Conservation (phyloP, 2,797 vertebrate genomes). For the Anguilla marmorata region DNA sequence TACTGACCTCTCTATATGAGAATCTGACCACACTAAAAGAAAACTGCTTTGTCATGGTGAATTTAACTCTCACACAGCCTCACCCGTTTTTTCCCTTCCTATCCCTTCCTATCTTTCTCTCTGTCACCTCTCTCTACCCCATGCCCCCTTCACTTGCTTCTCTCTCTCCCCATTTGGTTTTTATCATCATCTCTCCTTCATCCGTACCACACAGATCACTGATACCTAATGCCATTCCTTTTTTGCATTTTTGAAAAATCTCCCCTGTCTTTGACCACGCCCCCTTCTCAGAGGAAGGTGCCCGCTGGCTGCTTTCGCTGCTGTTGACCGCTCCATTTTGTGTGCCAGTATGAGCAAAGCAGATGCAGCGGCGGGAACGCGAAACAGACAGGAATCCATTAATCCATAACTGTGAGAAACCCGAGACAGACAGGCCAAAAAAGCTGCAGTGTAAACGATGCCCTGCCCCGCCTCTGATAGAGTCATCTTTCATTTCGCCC, state of each 20-base stretch:
- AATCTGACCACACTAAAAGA: constrained; percentile 43
- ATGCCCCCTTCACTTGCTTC: neutral
- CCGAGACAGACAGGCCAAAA: constrained; percentile 40
- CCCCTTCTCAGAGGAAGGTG: neutral
- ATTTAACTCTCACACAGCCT: constrained; percentile 28
- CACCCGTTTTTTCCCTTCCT: constrained; percentile 48
- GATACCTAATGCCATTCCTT: neutral
- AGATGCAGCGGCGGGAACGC: neutral
- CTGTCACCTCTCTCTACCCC: neutral
- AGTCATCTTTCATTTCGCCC: constrained; percentile 43
- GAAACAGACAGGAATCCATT: constrained; percentile 40
- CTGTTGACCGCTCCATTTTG: neutral
- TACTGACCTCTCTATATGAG: constrained; percentile 44
- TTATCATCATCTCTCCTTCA: neutral
- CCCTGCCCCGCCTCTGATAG: constrained; percentile 39
- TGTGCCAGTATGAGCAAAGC: neutral
- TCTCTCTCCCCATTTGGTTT: constrained; percentile 12
- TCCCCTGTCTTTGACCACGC: neutral
- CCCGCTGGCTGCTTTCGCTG: neutral
- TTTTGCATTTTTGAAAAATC: too few species aligned
- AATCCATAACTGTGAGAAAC: constrained; percentile 29
- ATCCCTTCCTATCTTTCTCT: constrained; percentile 34
- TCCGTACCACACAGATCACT: neutral
- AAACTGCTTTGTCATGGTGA: constrained; percentile 53
- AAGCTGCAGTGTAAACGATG: constrained; percentile 40